A percentile compares a stretch with the other conserved stretches of the same genome.
phyloP scores from a whole-genome alignment of 2,888 invertebrate genomes.

The Drosophila austrosaltans region DNA sequence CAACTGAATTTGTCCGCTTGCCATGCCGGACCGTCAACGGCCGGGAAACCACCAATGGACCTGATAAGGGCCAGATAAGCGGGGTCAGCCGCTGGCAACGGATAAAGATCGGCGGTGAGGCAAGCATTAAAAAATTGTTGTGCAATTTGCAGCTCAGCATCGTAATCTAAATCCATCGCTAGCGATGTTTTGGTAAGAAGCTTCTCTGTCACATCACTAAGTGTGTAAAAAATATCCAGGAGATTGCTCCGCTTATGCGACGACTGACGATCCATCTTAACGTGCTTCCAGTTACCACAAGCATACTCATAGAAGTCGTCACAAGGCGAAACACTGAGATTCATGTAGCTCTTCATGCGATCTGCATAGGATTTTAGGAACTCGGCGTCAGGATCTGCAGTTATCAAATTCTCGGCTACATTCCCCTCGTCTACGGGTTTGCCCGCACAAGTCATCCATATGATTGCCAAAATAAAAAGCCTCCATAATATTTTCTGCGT shows the following conservation, averaged over 20 bases:
- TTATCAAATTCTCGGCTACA: conserved; percentile 46
- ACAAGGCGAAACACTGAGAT: conserved; percentile 73
- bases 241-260: conserved; percentile 71
- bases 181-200: conserved; percentile 50
- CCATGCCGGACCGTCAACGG: conserved; percentile 75
- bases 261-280: conserved; percentile 56
- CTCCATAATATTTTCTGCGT: conserved; percentile 16
- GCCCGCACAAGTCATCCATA: conserved; percentile 29
- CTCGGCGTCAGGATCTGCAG: conserved; percentile 28
- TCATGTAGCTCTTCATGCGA: conserved; percentile 79
- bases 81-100: conserved; percentile 64
- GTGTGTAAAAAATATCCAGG: conserved; percentile 69
- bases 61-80: conserved; percentile 76
- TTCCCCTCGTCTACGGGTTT: conserved; percentile 28
- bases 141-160: conserved; percentile 67
- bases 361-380: conserved; percentile 67
- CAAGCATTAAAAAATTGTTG: conserved; percentile 75
- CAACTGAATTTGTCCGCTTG: conserved; percentile 73
- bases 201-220: conserved; percentile 58
- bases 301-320: conserved; percentile 81
- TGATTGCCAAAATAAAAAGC: conserved; percentile 25
- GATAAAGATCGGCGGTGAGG: conserved; percentile 66
- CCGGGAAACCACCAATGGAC: conserved; percentile 81
- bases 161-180: conserved; percentile 57
- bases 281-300: conserved; percentile 80